phyloP scores from a whole-genome alignment of 2,888 invertebrate species.

The Taphrorychus bicolor region DNA sequence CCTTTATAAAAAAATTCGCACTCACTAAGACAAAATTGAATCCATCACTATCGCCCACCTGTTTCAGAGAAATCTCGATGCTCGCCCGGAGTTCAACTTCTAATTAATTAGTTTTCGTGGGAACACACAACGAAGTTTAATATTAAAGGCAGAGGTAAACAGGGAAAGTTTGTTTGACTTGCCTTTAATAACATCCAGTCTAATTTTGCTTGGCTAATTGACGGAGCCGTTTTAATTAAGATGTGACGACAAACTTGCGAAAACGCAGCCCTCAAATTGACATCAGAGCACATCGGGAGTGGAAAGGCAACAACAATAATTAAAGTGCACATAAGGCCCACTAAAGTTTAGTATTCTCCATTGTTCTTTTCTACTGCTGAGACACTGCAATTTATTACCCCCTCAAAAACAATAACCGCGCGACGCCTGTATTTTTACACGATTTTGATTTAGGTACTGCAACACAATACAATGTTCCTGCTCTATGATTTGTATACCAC shows the following conservation, averaged over 20 bases:
- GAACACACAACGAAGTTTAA: constrained; percentile 22
- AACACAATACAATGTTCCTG: neutral
- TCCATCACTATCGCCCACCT: neutral
- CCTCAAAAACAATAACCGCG: neutral
- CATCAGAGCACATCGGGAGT: too few relatives aligned
- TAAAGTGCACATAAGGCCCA: neutral
- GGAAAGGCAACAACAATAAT: neutral
- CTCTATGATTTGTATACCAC: neutral
- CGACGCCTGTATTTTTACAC: neutral
- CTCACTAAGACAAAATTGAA: neutral
- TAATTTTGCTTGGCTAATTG: constrained; percentile 21
- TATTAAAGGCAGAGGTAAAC: constrained; percentile 35
- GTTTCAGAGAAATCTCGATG: too few relatives aligned
- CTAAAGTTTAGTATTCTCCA: neutral
- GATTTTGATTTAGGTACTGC: neutral
- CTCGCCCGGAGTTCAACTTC: neutral
- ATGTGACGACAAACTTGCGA: neutral
- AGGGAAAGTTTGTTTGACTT: constrained; percentile 25
- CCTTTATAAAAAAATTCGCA: neutral
- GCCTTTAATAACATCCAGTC: constrained; percentile 17
- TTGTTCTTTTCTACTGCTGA: neutral
- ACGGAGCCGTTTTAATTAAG: constrained; percentile 17
- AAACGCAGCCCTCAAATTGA: neutral
- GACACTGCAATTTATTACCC: neutral
- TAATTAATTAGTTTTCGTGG: constrained; percentile 38